Base-by-base conservation (phyloP, 2,797 vertebrate genomes). In the Amblyraja radiata region DNA sequence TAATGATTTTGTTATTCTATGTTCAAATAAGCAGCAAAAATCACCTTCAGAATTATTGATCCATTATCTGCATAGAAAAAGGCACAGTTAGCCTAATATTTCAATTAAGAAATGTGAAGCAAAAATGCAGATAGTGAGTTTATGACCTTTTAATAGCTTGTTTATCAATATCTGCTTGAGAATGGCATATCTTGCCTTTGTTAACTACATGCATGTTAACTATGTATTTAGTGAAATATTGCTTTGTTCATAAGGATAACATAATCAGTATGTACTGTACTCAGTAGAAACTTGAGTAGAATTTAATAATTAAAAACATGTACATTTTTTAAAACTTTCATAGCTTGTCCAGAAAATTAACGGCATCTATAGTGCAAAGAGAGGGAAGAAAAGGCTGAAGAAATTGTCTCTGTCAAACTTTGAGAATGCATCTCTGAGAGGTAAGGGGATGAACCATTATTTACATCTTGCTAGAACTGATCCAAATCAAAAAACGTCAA, bases 331-430 rank as follows among this genome's bases (percentile, higher is more conserved):
- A 18, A 74, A 46, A 54, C 95, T 95, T 95, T 74, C 71, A 92
- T 96, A 99, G 99, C 97, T 99, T 95, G 99, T 99, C 94, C 98
- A 98, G 96, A 98, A 98, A 96, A 99, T 99, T 95, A 99, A 99
- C 96, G 98, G 98, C 94, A 99, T 99, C 95, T 99, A 98, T 96
- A 99, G 97, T 96, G 97, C 98, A 95, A 99, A 99, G 97, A 97
- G 99, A 96, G 99, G 99, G 93, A 99, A 99, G 96, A 99, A 99
- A 95, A 96, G 98, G 93, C 96, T 99, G 94, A 99, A 99, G 96
- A 99, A 99, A 94, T 97, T 99, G 93, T 98, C 98, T 16, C 96
- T 99, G 96, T 97, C 98, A 94, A 99, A 97, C 95, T 96, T 99
- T 94, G 99, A 99, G 96, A 98, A 98, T 25, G 95, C 97, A 0